Conservation (phyloP, 2,113 vertebrate genomes). For the Burhinus oedicnemus region DNA sequence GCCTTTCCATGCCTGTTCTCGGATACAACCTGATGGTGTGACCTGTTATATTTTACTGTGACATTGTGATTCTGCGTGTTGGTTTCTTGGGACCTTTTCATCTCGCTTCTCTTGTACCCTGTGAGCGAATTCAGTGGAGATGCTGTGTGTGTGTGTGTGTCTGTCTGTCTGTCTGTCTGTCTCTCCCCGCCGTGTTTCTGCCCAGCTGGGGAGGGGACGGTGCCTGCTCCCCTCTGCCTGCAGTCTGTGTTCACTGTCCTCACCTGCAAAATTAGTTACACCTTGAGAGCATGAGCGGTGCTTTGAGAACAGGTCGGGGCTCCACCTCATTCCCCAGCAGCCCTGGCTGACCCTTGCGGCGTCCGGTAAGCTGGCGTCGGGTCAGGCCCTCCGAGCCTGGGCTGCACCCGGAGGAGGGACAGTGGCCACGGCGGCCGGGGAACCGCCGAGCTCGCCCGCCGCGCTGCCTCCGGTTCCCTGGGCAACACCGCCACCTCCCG, state of each 20-base stretch:
- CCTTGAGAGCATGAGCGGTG: background rate
- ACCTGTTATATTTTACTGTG: background rate
- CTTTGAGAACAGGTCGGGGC: background rate
- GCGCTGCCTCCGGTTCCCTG: background rate
- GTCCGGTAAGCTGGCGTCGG: background rate
- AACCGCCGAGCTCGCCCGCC: background rate
- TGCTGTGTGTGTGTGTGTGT: no score
- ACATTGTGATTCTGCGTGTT: background rate
- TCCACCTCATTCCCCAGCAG: background rate
- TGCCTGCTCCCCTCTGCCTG: background rate
- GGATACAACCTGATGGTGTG: background rate
- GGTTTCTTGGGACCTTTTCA: background rate
- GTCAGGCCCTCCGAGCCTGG: background rate
- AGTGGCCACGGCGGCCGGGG: background rate
- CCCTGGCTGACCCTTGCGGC: background rate
- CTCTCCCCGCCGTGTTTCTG: no score
- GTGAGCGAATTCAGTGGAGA: background rate
- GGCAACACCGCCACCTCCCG: slow-evolving; percentile 50
- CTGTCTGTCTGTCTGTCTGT: background rate
- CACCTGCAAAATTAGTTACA: background rate
- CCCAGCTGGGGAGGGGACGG: rapidly evolving
- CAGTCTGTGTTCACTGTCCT: background rate
- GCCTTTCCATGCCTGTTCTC: background rate
- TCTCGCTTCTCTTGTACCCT: background rate
- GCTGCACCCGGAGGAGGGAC: background rate